phyloP scores from a whole-genome alignment of 2,797 vertebrate species.

The Tiaroga cobitis region DNA sequence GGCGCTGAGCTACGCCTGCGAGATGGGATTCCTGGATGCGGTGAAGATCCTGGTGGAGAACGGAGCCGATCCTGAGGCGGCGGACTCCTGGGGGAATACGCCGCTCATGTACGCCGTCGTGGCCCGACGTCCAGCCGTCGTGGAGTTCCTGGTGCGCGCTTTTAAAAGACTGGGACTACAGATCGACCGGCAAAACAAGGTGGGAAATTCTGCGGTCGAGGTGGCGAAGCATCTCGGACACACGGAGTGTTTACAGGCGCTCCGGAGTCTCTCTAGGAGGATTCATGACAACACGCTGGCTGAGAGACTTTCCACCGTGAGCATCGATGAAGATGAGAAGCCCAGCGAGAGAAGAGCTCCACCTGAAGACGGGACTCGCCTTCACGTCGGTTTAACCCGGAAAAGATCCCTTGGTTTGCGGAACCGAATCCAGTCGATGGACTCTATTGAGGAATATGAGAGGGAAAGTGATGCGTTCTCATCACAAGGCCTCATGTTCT shows the following conservation, averaged over 20 bases:
- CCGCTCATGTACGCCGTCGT: conserved; percentile 75
- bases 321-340: conserved; percentile 22
- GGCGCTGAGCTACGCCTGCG: conserved; percentile 75
- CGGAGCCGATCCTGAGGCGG: conserved; percentile 74
- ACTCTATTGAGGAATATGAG: conserved; percentile 74
- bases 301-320: conserved; percentile 28
- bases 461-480: conserved; percentile 57
- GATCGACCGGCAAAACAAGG: conserved; percentile 75
- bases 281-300: conserved; percentile 12
- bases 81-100: conserved; percentile 75
- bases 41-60: conserved; percentile 75
- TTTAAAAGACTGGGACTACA: conserved; percentile 79
- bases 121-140: conserved; percentile 66
- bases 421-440: conserved; percentile 68
- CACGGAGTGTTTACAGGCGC: conserved; percentile 70
- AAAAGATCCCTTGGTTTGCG: conserved; percentile 50
- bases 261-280: conserved; percentile 62
- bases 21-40: conserved; percentile 72
- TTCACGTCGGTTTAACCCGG: conserved; percentile 4
- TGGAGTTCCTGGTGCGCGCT: conserved; percentile 77
- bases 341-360: conserved; percentile 37
- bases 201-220: conserved; percentile 74
- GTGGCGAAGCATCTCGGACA: conserved; percentile 77
- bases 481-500: conserved; percentile 52
- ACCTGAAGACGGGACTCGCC: not conserved